phyloP scores from a whole-genome alignment of 2,797 vertebrate genomes.

The Scarus forsteni region DNA sequence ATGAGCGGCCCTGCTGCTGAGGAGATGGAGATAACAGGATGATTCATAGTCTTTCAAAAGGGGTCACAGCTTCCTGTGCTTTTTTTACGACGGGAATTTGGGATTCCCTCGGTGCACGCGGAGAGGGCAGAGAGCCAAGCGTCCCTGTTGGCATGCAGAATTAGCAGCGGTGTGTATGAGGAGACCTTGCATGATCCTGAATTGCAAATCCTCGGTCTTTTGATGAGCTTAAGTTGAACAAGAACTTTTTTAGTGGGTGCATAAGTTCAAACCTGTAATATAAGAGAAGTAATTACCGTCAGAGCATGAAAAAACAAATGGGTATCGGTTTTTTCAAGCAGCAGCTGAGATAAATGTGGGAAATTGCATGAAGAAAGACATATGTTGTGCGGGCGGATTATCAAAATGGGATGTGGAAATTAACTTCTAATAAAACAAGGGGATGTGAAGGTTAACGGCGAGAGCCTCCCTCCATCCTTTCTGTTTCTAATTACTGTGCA shows the following conservation, averaged over 20 bases:
- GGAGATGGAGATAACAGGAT: constrained; percentile 78
- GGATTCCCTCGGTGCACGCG: constrained; percentile 76
- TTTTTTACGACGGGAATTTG: constrained; percentile 76
- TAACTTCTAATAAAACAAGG: constrained; percentile 64
- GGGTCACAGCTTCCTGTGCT: constrained; percentile 78
- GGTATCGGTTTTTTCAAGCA: constrained; percentile 2
- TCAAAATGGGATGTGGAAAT: constrained; percentile 45
- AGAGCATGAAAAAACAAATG: background rate
- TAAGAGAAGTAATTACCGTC: constrained; percentile 4
- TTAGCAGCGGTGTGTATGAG: constrained; percentile 60
- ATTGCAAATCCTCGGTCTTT: constrained; percentile 30
- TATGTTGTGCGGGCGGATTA: constrained; percentile 27
- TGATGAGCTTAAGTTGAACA: constrained; percentile 19
- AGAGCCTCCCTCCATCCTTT: constrained; percentile 51
- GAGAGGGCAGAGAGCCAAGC: constrained; percentile 67
- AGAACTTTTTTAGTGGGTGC: background rate
- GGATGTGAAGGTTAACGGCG: constrained; percentile 71
- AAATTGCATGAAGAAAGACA: constrained; percentile 26
- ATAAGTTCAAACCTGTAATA: constrained; percentile 11
- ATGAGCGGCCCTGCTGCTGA: constrained; percentile 60
- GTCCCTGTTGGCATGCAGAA: constrained; percentile 70
- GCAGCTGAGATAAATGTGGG: constrained; percentile 9
- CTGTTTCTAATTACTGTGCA: constrained; percentile 75
- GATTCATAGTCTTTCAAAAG: constrained; percentile 80
- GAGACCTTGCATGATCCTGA: constrained; percentile 49